Base-by-base conservation (phyloP, 2,797 vertebrate species). In the Tapera naevia region DNA sequence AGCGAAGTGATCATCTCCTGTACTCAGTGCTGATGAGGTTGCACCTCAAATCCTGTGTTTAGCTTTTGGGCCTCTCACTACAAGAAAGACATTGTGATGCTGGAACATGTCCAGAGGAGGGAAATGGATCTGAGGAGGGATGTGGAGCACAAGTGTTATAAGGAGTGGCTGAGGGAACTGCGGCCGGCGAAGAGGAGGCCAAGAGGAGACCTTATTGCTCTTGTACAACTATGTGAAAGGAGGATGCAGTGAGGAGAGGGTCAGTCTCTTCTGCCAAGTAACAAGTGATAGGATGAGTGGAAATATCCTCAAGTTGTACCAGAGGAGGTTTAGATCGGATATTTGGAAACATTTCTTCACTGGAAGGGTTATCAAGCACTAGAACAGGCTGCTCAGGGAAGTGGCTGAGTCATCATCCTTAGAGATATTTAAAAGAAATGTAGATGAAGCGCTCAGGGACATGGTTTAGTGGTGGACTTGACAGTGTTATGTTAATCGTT, bases 281-380 rank as follows among this genome's bases (percentile, higher is more conserved):
- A 30, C 51, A 65, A 61, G 50, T 2, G 2, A 51, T 18, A 37
- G 28, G 7, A 27, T 9, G 1, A 58, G 39, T 76, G 53, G 39
- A 60, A 48, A 43, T 0, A 1, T 51, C 33, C 8, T 76, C 18
- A 65, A 21, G 33, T 54, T 76, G 46, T 0, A 0, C 39, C 45
- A 28, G 28, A 24, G 30, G 11, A 75, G 17, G 17, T 51, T 75
- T 51, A 70, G 75, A 15, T 22, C 64, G 57, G 10, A 16, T 50
- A 13, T 56, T 48, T 11, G 35, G 16, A 18, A 81, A 65, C 32
- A 61, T 27, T 30, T 32, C 17, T 56, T 62, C 43, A 51, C 13
- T 0, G 1, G 24, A 45, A 37, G 5, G 14, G 19, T 83, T 35
- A 2, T 27, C n/a, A 33, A 16, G 27, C 46, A 17, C 3, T 66